A percentile compares a stretch with the other conserved stretches of the same genome.
Evolutionary conservation across 2,113 vertebrate genomes (phyloP).

Genomic region (Tetrax tetrax): DNA sequence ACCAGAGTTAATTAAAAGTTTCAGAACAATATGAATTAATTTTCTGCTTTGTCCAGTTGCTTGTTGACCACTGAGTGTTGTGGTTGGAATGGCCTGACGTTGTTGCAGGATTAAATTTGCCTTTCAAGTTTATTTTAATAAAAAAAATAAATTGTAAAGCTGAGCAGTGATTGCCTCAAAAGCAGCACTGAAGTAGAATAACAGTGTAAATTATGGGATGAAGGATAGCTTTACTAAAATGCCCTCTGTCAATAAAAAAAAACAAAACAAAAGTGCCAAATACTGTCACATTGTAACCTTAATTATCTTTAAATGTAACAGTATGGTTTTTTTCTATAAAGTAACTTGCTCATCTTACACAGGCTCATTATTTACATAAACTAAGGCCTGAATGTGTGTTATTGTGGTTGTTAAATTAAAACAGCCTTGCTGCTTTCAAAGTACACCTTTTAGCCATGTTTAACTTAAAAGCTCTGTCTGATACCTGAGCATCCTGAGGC

Average conservation of each 20-base stretch:
- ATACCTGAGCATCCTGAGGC: background rate
- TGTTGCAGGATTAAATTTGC: constrained; percentile 16
- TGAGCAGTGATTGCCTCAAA: background rate
- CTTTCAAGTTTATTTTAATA: constrained; percentile 31
- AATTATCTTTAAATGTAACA: background rate
- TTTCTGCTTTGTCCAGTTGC: constrained; percentile 35
- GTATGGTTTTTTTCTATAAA: background rate
- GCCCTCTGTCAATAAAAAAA: background rate
- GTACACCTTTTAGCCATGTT: background rate
- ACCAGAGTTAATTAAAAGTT: constrained; percentile 45
- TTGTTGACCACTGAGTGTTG: background rate
- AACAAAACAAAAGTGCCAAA: background rate
- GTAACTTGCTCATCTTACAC: background rate
- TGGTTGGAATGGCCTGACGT: background rate
- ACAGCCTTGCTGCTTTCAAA: background rate
- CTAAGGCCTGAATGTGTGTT: background rate
- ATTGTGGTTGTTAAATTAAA: background rate
- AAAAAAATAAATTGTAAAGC: background rate
- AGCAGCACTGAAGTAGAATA: background rate
- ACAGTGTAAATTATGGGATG: background rate
- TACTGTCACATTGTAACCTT: background rate
- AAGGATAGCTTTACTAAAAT: background rate
- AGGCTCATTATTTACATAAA: background rate
- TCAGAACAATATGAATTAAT: background rate
- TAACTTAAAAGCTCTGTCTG: background rate